Evolutionary conservation across 2,797 vertebrate species (phyloP).

Genomic region (Notolepis coatsorum): DNA sequence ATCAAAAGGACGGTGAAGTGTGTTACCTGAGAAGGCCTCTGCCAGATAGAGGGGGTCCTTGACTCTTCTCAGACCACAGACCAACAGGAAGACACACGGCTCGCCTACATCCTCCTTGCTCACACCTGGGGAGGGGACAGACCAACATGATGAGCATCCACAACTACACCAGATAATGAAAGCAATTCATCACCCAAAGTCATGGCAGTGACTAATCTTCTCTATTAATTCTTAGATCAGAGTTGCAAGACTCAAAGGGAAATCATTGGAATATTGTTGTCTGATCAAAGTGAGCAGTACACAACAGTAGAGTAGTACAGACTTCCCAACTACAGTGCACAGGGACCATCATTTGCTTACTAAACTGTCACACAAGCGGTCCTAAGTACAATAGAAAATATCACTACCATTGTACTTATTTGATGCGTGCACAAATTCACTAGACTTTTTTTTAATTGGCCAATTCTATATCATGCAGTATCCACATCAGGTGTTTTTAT

Average conservation of each 20-base stretch:
- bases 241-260: slow-evolving; percentile 53
- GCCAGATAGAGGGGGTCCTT: slow-evolving; percentile 94
- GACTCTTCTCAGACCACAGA: slow-evolving; percentile 92
- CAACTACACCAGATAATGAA: slow-evolving; percentile 77
- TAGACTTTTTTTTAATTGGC: slow-evolving; percentile 42
- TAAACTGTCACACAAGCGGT: no score
- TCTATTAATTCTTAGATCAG: slow-evolving; percentile 65
- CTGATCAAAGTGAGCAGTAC: slow-evolving; percentile 59
- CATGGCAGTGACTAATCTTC: slow-evolving; percentile 75
- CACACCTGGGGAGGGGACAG: slow-evolving; percentile 80
- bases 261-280: slow-evolving; percentile 57
- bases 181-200: slow-evolving; percentile 81
- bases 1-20: not conserved
- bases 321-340: slow-evolving; percentile 27
- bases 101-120: slow-evolving; percentile 44
- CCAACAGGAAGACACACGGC: slow-evolving; percentile 85
- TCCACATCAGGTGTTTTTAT: slow-evolving; percentile 30
- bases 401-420: no score
- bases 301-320: not conserved
- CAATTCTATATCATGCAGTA: slow-evolving; percentile 23
- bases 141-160: slow-evolving; percentile 45
- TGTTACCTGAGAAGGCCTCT: slow-evolving; percentile 90
- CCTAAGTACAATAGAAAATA: not conserved
- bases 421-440: not conserved
- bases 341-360: slow-evolving; percentile 32